Percentiles rank a stretch among this genome's conserved stretches.
These are phyloP conservation scores for Hirtodrosophila histrioides DNA, from an alignment of 2,888 invertebrate genomes.

Conservation along the genomic window DNA sequence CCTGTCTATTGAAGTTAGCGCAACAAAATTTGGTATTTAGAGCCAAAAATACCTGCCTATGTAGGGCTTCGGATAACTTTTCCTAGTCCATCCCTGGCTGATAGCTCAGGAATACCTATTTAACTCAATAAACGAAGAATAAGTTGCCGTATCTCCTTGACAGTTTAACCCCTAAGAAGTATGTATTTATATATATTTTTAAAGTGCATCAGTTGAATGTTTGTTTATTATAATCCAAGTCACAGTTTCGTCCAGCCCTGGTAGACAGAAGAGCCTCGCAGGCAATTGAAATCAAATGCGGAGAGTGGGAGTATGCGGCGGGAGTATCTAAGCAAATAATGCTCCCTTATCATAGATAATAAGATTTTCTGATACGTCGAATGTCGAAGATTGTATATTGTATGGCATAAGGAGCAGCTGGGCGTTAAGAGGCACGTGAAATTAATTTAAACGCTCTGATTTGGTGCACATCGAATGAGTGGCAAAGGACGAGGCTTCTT, in stretches of 20 bases:
- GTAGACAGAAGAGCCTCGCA: not conserved
- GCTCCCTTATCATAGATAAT: slow-evolving; percentile 24
- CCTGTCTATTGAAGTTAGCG: too few relatives aligned
- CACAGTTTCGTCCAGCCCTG: not conserved
- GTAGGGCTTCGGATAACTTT: too few relatives aligned
- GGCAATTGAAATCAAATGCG: slow-evolving; percentile 4
- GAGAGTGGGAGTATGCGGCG: not conserved
- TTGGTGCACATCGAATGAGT: slow-evolving; percentile 27
- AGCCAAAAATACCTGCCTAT: too few relatives aligned
- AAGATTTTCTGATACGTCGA: slow-evolving; percentile 40
- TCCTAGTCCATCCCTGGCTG: too few relatives aligned
- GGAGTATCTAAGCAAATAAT: slow-evolving; percentile 27
- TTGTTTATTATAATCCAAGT: not conserved
- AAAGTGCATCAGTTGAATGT: too few relatives aligned
- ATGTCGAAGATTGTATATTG: slow-evolving; percentile 36
- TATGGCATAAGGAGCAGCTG: slow-evolving; percentile 3
- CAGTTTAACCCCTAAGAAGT: too few relatives aligned
- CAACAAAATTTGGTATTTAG: too few relatives aligned
- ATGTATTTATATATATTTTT: too few relatives aligned
- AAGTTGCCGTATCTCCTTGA: too few relatives aligned
- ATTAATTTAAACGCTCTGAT: slow-evolving; percentile 63
- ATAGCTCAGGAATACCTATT: too few relatives aligned
- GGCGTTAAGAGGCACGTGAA: slow-evolving; percentile 41
- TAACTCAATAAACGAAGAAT: too few relatives aligned
- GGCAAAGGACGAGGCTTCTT: slow-evolving; percentile 2